Percentiles rank a stretch among this genome's conserved stretches.
Evolutionary conservation across 1,140 invertebrate genomes (phyloP).

Genomic region (Drosophila ogumai): DNA sequence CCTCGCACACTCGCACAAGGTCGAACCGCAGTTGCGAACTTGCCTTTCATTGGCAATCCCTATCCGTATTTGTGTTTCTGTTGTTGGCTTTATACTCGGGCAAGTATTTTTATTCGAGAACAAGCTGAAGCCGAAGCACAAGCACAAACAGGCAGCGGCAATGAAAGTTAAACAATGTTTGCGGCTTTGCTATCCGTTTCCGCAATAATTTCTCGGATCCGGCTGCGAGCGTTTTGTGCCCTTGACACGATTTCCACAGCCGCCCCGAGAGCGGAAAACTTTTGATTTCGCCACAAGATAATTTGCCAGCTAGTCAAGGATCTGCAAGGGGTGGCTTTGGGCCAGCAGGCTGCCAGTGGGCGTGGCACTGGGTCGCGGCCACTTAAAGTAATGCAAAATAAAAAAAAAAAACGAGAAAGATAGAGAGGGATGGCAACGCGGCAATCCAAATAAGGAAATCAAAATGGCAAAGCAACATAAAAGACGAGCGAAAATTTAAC

Average conservation of each 20-base stretch:
- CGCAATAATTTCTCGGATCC: constrained; percentile 76
- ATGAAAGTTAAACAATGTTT: constrained; percentile 79
- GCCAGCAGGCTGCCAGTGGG: constrained; percentile 2
- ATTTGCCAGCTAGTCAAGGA: constrained; percentile 52
- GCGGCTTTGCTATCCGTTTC: constrained; percentile 70
- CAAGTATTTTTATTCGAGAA: constrained; percentile 30
- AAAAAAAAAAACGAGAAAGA: constrained; percentile 35
- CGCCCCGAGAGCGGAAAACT: constrained; percentile 55
- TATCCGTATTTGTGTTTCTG: constrained; percentile 12
- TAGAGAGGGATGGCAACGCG: constrained; percentile 48
- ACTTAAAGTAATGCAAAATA: constrained; percentile 79
- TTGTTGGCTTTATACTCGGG: constrained; percentile 12
- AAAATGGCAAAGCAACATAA: constrained; percentile 78
- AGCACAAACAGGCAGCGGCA: constrained; percentile 37
- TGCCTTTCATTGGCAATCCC: constrained; percentile 45
- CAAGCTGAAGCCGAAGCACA: constrained; percentile 24
- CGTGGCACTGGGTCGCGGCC: constrained; percentile 39
- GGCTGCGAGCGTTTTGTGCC: constrained; percentile 55
- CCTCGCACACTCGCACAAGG: constrained; percentile 20
- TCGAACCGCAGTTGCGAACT: constrained; percentile 34
- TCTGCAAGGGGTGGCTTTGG: not conserved
- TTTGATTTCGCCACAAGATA: constrained; percentile 75
- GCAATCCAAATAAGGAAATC: constrained; percentile 81
- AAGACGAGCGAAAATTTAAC: constrained; percentile 79
- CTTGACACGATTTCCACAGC: constrained; percentile 64